Conservation (phyloP, 2,888 invertebrate species). For the Strigamia maritima region DNA sequence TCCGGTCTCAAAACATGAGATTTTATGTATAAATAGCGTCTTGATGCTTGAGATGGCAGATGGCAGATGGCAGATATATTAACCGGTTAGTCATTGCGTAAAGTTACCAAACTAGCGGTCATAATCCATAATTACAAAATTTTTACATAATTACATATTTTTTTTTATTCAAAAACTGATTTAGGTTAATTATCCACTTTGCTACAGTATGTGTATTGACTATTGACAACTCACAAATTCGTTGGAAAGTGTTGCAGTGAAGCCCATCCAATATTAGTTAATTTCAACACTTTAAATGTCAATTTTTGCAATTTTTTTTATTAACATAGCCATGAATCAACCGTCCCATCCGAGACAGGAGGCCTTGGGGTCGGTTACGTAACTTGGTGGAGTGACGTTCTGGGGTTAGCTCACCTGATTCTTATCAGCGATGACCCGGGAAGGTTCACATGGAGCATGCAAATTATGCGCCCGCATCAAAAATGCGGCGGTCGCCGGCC, state of each 20-base stretch:
- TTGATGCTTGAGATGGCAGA: not conserved
- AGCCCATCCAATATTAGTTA: too few species aligned
- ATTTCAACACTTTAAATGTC: too few species aligned
- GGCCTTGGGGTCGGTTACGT: constrained; percentile 19
- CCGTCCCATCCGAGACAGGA: not conserved
- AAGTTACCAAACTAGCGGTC: not conserved
- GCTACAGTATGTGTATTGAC: too few species aligned
- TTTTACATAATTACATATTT: not conserved
- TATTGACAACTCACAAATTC: too few species aligned
- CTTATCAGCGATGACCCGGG: constrained; percentile 8
- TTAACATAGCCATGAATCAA: not conserved
- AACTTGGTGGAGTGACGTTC: not conserved
- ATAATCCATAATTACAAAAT: not conserved
- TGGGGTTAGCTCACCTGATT: constrained; percentile 4
- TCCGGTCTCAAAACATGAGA: too few species aligned
- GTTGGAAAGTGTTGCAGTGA: too few species aligned
- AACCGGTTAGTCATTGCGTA: not conserved
- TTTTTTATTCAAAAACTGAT: not conserved
- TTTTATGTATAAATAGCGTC: too few species aligned
- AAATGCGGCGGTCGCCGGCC: not conserved
- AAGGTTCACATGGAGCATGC: not conserved
- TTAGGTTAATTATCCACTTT: too few species aligned
- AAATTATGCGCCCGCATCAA: not conserved
- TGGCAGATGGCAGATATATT: not conserved
- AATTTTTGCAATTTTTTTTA: not conserved